phyloP scores from a whole-genome alignment of 1,140 invertebrate species.

The Anastatus disparis region DNA sequence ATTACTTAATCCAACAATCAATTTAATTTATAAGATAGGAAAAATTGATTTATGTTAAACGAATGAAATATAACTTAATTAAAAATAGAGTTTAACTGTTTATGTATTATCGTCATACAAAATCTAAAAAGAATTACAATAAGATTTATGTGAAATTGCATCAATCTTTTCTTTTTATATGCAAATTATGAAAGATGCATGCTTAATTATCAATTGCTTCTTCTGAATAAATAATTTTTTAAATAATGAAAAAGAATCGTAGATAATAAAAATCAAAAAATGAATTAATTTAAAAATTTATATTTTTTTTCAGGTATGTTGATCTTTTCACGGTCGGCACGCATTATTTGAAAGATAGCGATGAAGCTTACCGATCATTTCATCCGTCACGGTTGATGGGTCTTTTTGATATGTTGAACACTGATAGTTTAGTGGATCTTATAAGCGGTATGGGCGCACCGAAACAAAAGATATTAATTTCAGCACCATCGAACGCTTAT shows the following conservation, averaged over 20 bases:
- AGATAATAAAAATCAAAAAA: not conserved
- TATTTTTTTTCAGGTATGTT: constrained; percentile 61
- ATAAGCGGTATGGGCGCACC: constrained; percentile 77
- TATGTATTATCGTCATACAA: no score
- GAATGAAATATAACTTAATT: no score
- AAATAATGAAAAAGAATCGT: not conserved
- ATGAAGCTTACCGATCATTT: constrained; percentile 72
- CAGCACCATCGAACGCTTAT: constrained; percentile 75
- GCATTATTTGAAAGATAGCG: constrained; percentile 73
- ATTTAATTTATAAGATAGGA: no score
- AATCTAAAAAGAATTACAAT: no score
- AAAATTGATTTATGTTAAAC: no score
- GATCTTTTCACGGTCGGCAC: constrained; percentile 78
- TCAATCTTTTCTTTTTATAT: no score
- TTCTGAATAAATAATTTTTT: not conserved
- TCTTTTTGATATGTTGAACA: constrained; percentile 81
- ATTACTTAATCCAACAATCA: no score
- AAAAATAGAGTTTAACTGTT: no score
- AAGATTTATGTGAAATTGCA: no score
- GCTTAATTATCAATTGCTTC: not conserved
- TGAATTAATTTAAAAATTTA: not conserved
- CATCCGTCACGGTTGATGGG: constrained; percentile 82
- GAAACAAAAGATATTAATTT: constrained; percentile 75
- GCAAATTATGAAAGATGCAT: no score
- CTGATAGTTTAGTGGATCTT: constrained; percentile 81